These are phyloP conservation scores for Dolichoris vasculosae DNA, from an alignment of 1,140 invertebrate species.

Conservation along the genomic window DNA sequence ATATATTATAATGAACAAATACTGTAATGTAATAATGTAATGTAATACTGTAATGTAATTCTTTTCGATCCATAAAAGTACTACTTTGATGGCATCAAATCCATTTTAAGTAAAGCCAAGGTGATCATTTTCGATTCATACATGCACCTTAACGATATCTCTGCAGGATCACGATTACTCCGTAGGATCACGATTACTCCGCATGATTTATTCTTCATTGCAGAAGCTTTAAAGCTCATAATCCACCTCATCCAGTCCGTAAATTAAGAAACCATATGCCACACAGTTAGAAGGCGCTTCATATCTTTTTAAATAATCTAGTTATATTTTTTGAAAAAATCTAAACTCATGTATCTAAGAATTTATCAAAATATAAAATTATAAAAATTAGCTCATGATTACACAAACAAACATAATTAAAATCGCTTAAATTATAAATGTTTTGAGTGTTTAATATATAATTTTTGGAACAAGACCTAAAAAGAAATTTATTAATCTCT, in stretches of 20 bases:
- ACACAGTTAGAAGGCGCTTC: neutral
- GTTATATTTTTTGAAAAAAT: neutral
- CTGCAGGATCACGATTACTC: slow-evolving; percentile 2
- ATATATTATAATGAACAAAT: too few species aligned
- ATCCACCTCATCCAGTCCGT: neutral
- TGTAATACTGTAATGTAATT: too few species aligned
- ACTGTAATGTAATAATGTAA: too few species aligned
- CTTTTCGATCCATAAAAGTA: too few species aligned
- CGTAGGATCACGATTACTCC: neutral
- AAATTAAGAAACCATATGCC: neutral
- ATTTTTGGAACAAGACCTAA: too few species aligned
- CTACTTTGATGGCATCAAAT: neutral
- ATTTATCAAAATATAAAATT: neutral
- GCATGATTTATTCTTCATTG: slow-evolving; percentile 1
- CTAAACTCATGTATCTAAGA: neutral
- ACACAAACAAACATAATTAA: too few species aligned
- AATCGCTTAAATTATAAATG: too few species aligned
- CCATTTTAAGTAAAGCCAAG: slow-evolving; percentile 9
- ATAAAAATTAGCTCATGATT: too few species aligned
- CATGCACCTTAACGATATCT: neutral
- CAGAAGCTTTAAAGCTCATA: neutral
- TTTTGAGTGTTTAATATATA: too few species aligned
- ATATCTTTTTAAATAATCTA: neutral
- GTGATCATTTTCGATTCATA: neutral
- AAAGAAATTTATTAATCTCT: too few species aligned